phyloP scores from a whole-genome alignment of 2,113 vertebrate genomes.

The Gallinago jamesoni region DNA sequence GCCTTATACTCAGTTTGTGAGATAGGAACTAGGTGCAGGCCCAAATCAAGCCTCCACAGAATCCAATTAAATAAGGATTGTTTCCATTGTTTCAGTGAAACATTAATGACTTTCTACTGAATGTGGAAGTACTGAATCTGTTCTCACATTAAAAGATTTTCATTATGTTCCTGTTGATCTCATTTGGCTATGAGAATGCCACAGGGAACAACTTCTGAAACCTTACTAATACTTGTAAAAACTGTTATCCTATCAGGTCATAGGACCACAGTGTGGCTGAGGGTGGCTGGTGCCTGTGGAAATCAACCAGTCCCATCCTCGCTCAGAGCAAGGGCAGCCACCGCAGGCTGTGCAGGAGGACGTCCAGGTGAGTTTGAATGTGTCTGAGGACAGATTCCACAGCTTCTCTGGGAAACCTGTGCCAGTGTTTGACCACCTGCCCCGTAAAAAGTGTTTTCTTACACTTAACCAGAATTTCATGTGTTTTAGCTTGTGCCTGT shows the following conservation, averaged over 20 bases:
- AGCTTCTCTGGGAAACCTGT: background rate
- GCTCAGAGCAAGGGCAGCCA: background rate
- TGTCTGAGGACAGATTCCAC: background rate
- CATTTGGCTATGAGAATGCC: background rate
- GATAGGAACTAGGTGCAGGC: background rate
- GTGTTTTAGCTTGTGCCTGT: background rate
- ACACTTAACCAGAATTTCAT: background rate
- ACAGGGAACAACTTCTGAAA: background rate
- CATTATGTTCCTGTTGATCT: background rate
- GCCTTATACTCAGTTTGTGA: background rate
- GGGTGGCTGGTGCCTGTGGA: background rate
- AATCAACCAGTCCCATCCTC: fast-evolving
- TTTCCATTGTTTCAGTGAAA: background rate
- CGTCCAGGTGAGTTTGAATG: background rate
- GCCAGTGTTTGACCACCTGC: background rate
- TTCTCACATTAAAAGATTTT: background rate
- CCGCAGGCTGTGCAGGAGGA: background rate
- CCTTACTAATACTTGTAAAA: background rate
- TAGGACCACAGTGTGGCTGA: background rate
- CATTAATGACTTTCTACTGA: background rate
- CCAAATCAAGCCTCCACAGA: background rate
- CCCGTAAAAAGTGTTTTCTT: background rate
- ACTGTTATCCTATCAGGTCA: background rate
- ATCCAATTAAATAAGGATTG: background rate
- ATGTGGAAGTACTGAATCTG: background rate